Evolutionary conservation across 1,140 invertebrate genomes (phyloP), one percentile per base, ranked within the genome.

Genomic region (Cydia strobilella): DNA sequence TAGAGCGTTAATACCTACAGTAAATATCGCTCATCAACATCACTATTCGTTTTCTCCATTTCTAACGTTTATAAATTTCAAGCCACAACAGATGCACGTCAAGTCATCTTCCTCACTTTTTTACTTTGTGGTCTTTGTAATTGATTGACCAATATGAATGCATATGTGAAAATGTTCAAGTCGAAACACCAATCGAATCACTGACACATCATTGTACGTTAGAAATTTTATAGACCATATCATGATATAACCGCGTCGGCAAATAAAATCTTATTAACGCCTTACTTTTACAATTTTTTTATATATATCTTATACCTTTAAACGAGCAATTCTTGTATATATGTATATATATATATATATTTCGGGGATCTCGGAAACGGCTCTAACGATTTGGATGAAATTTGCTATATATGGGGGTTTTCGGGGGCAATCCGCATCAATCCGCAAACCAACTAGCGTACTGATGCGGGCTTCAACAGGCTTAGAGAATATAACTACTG

Each of bases 31-130:
- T 42, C n/a, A 69, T 69, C 35, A 31, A n/a, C 15, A 27, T n/a
- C 62, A 12, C n/a, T 69, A 35, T 69, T 18, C 27, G 65, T 69
- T 69, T 69, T 69, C 65, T 35, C 65, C 35, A 69, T 69, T 69
- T 69, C 65, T 69, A 69, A 25, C 65, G 65, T 69, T 69, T 69
- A 69, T 69, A 69, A 69, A 69, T 69, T 69, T 69, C 65, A 69
- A 42, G 35, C 65, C 23, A 42, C 65, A 39, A n/a, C 15, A 39
- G 42, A 2, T 39, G 27, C 35, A 69, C 31, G 65, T 6, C 25
- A 35, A 13, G 65, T 69, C 65, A 69, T 18, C 65, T 18, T 42
- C 65, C 65, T 69, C n/a, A 20, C 65, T 69, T 9, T 69, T 39
- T 39, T 69, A 69, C 10, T 65, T 65, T 66, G 39, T 69, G 31